These are phyloP conservation scores for Crocidura indochinensis DNA, from an alignment of 2,797 vertebrate genomes.

Conservation along the genomic window DNA sequence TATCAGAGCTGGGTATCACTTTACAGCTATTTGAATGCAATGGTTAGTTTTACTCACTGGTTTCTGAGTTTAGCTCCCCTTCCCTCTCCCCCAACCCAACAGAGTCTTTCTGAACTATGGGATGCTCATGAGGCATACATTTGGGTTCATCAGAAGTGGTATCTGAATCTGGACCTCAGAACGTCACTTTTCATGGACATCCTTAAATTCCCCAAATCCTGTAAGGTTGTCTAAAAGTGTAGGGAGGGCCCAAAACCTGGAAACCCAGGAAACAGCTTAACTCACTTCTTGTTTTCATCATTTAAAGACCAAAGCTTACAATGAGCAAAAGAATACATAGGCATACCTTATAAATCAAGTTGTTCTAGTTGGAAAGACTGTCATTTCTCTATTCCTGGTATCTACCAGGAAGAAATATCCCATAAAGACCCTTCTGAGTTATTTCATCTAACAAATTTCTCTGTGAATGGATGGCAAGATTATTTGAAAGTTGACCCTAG, in stretches of 20 bases:
- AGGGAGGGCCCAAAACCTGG: background rate
- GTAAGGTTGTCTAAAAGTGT: background rate
- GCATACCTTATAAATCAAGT: background rate
- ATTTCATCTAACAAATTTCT: background rate
- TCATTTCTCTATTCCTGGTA: rapidly evolving
- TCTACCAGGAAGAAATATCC: background rate
- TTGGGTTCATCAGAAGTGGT: rapidly evolving
- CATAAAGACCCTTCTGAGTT: rapidly evolving
- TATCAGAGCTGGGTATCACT: background rate
- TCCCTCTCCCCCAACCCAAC: too few relatives aligned
- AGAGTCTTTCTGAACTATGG: background rate
- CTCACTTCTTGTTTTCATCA: background rate
- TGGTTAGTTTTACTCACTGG: background rate
- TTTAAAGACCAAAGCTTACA: background rate
- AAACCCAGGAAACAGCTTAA: background rate
- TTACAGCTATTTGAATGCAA: background rate
- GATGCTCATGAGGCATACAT: background rate
- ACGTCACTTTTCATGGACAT: background rate
- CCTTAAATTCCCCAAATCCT: background rate
- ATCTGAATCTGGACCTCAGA: background rate
- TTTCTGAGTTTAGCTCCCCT: too few relatives aligned
- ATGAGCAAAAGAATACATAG: background rate
- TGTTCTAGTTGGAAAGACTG: background rate
- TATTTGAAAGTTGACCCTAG: too few relatives aligned
- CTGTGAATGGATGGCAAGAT: too few relatives aligned